Percentiles rank a stretch among this genome's conserved stretches.
Evolutionary conservation across 2,888 invertebrate genomes (phyloP).

Genomic region (Platycheirus rosarum): DNA sequence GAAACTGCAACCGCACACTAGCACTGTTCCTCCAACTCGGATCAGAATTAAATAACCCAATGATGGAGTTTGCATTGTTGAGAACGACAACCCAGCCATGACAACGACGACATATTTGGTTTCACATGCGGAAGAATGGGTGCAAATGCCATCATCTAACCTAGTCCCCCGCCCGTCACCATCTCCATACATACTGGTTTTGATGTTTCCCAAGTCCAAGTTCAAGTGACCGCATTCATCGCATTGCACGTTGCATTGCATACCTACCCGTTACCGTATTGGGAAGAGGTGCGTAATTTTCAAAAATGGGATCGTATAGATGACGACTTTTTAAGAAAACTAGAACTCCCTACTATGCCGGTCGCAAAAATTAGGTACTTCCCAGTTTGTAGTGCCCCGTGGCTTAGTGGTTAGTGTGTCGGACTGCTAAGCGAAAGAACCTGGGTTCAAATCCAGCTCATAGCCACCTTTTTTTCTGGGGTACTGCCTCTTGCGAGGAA

Average conservation of each 20-base stretch:
- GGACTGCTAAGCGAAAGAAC: too few species aligned
- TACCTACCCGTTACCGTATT: constrained; percentile 19
- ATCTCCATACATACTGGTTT: constrained; percentile 2
- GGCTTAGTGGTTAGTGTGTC: too few species aligned
- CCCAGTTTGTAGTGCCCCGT: too few species aligned
- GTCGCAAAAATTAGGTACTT: too few species aligned
- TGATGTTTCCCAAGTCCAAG: constrained; percentile 63
- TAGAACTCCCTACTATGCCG: too few species aligned
- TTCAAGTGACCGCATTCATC: constrained; percentile 67
- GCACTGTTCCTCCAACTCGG: background rate
- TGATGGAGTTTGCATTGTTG: constrained; percentile 34
- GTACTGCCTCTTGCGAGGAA: too few species aligned
- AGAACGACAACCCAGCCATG: constrained; percentile 18
- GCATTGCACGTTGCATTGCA: background rate
- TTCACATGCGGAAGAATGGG: constrained; percentile 62
- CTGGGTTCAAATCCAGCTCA: too few species aligned
- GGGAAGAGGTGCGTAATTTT: constrained; percentile 49
- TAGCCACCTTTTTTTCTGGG: too few species aligned
- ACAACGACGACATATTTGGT: constrained; percentile 42
- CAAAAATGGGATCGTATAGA: constrained; percentile 39
- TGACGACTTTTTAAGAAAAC: too few species aligned
- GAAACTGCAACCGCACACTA: constrained; percentile 16
- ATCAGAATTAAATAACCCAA: constrained; percentile 40
- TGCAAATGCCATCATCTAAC: constrained; percentile 11
- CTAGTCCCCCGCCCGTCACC: background rate